phyloP scores from a whole-genome alignment of 2,797 vertebrate species.

The Psittacula echo region DNA sequence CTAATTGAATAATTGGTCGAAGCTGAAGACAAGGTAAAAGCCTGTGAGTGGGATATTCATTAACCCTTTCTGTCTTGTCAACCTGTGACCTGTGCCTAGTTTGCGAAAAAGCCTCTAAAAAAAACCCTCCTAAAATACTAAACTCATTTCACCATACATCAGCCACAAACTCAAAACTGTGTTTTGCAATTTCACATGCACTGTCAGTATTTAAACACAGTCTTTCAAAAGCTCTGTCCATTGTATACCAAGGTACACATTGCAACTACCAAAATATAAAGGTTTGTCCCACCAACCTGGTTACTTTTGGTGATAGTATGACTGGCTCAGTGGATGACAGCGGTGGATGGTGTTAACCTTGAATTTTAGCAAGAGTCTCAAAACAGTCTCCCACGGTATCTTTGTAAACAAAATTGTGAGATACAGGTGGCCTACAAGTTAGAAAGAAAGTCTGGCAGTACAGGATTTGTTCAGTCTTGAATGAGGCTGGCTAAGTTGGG shows the following conservation, averaged over 20 bases:
- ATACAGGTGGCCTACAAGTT: not conserved
- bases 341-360: not conserved
- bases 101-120: not conserved
- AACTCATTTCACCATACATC: not conserved
- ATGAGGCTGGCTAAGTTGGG: not conserved
- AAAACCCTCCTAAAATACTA: not conserved
- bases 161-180: not conserved
- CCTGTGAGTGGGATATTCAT: not conserved
- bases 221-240: not conserved
- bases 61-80: not conserved
- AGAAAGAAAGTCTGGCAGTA: not conserved
- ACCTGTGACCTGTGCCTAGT: not conserved
- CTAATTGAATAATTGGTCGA: not conserved
- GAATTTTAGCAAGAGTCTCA: not conserved
- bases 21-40: not conserved
- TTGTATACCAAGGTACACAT: not conserved
- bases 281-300: not conserved
- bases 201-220: not conserved
- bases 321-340: not conserved
- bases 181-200: not conserved
- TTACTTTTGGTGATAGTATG: not conserved
- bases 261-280: not conserved
- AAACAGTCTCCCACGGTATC: not conserved
- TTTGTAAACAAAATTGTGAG: not conserved
- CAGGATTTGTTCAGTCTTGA: not conserved